A percentile compares a stretch with the other conserved stretches of the same genome.
phyloP scores from a whole-genome alignment of 2,113 vertebrate species.

The Pagrus major region DNA sequence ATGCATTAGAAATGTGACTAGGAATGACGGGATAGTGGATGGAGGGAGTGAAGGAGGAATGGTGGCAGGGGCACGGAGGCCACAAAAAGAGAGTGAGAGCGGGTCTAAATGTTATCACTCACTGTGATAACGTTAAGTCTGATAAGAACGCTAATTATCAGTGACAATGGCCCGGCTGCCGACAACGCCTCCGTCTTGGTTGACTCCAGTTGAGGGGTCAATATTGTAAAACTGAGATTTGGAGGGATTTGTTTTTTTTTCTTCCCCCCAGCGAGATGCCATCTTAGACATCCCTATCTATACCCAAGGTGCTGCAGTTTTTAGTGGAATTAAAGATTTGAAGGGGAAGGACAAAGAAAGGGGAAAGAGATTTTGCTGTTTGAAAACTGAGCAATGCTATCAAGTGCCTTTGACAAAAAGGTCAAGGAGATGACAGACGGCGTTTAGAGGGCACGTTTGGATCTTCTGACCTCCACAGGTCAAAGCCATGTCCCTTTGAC shows the following conservation, averaged over 20 bases:
- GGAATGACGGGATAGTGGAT: constrained; percentile 55
- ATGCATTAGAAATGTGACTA: constrained; percentile 74
- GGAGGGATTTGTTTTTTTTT: constrained; percentile 43
- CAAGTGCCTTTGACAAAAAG: constrained; percentile 10
- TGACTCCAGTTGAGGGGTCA: constrained; percentile 49
- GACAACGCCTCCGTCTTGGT: constrained; percentile 38
- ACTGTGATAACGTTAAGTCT: no score
- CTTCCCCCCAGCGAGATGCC: constrained; percentile 15
- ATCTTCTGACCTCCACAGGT: constrained; percentile 64
- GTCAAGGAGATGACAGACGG: constrained; percentile 16
- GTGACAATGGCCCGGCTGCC: constrained; percentile 54
- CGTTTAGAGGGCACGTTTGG: constrained; percentile 33
- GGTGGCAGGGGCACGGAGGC: constrained; percentile 32
- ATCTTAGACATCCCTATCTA: constrained; percentile 39
- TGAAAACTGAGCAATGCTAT: constrained; percentile 39
- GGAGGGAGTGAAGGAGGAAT: constrained; percentile 43
- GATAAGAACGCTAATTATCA: constrained; percentile 75
- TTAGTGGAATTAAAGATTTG: constrained; percentile 20
- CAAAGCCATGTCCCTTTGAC: constrained; percentile 64
- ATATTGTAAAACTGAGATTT: constrained; percentile 53
- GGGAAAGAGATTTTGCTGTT: constrained; percentile 10
- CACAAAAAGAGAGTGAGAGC: constrained; percentile 49
- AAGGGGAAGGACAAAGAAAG: constrained; percentile 40
- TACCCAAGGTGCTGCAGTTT: not conserved
- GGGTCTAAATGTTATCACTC: constrained; percentile 72